Evolutionary conservation across 2,113 vertebrate genomes (phyloP), one percentile per base, ranked within the genome.

Genomic region (Corythoichthys haematopterus): DNA sequence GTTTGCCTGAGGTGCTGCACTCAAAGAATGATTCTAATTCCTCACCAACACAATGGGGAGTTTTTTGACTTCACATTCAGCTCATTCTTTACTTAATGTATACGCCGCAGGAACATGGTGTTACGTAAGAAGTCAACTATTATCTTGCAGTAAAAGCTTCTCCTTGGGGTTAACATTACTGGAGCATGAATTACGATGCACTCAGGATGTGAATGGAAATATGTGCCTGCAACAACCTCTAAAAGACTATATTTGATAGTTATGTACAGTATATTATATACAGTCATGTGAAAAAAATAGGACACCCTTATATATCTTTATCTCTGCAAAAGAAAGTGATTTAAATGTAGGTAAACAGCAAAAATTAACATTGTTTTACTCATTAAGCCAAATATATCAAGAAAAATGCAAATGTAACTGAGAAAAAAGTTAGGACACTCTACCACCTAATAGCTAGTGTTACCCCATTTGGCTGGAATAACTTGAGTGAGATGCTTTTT

Each of bases 131-230:
- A 35, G 46, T 6, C 7, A 63, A 65, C 10, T 55, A 64, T 61
- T 50, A 36, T 69, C 58, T 10, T n/a, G 3, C 8, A 16, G 46
- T 20, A 60, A 40, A 0, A 6, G 2, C 67, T 1, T 58, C 51
- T 43, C 35, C 82, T 73, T 59, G 80, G 70, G 82, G 84, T 85
- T 83, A 83, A 79, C 61, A 74, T 73, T 40, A 35, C 79, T 46
- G 72, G 71, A 56, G 76, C 64, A 14, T 40, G 46, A 5, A 33
- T 40, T 64, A 53, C 65, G 62, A 64, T 57, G 70, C 15, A 6
- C 20, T 33, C 64, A 62, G 68, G 59, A 57, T 59, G 68, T 51
- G 16, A 51, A 40, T 58, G 33, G 57, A 47, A 28, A 68, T 2
- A 40, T 51, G 67, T 63, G 63, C 55, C 64, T 55, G 53, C 38